These are phyloP conservation scores for Dynastes maya DNA, from an alignment of 2,888 invertebrate species.

Conservation along the genomic window DNA sequence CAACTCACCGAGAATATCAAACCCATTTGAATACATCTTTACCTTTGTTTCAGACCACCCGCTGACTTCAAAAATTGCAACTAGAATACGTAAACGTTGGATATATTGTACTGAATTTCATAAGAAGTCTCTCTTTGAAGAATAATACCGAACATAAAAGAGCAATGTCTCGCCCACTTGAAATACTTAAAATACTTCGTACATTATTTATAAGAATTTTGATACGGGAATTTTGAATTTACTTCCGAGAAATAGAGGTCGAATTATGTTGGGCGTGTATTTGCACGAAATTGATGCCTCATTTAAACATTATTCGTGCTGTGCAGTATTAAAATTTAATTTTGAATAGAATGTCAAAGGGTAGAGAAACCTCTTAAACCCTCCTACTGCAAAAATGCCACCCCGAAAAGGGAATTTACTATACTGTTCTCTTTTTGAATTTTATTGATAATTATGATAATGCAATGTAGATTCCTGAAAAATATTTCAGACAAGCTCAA, in stretches of 20 bases:
- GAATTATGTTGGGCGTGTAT: not conserved
- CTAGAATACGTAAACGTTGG: not conserved
- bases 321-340: not conserved
- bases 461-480: not conserved
- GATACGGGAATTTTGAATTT: not conserved
- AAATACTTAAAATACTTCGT: conserved; percentile 22
- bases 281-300: not conserved
- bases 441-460: not conserved
- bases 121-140: not conserved
- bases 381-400: not conserved
- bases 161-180: conserved; percentile 13
- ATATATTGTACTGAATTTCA: conserved; percentile 6
- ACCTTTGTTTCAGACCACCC: conserved; percentile 19
- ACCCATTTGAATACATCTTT: conserved; percentile 8
- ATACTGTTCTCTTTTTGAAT: too few relatives aligned
- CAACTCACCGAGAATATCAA: not conserved
- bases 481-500: not conserved
- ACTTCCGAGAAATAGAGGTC: not conserved
- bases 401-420: not conserved
- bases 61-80: conserved; percentile 1
- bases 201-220: conserved; percentile 27
- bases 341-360: not conserved
- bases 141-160: not conserved
- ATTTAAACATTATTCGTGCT: conserved; percentile 1
- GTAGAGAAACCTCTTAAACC: not conserved